Base-by-base conservation (phyloP, 2,888 invertebrate genomes). In the Galeruca laticollis region DNA sequence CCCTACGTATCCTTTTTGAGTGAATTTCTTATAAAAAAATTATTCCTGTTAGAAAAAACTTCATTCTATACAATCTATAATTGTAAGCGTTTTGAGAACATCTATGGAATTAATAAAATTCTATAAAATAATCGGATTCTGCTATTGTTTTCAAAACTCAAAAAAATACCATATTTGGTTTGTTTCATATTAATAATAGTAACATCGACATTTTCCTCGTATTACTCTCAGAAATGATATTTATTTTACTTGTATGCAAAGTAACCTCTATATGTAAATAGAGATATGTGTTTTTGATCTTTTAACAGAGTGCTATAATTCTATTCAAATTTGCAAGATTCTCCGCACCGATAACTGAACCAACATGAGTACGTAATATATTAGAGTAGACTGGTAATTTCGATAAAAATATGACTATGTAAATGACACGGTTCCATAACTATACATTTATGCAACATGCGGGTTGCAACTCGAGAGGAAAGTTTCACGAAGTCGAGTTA, bases 361-460 rank as follows among this genome's bases (percentile, higher is more conserved):
- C 18, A 9, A 47, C 47, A 47, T 18, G 18, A 47, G 43, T 35
- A 40, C 43, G 43, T 60, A 31, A 60, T 60, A 26, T 60, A 18
- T 26, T 11, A 43, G 60, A 60, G 43, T 26, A 31, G 43, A 21
- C 43, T n/a, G 43, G 60, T 43, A 26, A 43, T 26, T 43, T 11
- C 21, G 26, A 26, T 60, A 60, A 60, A 60, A 60, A 60, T 60
- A 60, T 60, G 60, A 26, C 47, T 60, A 60, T 60, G 60, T 47
- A 60, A 60, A 60, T 60, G 43, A 43, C 47, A 26, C 21, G 13
- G 43, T 60, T 60, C n/a, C 43, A 18, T 18, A 26, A 18, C 21
- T 43, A 40, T 60, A 26, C 43, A 21, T 21, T 15, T 60, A 37
- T 59, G 35, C 20, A 59, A 18, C 47, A 33, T 59, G 59, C 37